phyloP scores from a whole-genome alignment of 2,113 vertebrate species.

The Pao palembangensis region DNA sequence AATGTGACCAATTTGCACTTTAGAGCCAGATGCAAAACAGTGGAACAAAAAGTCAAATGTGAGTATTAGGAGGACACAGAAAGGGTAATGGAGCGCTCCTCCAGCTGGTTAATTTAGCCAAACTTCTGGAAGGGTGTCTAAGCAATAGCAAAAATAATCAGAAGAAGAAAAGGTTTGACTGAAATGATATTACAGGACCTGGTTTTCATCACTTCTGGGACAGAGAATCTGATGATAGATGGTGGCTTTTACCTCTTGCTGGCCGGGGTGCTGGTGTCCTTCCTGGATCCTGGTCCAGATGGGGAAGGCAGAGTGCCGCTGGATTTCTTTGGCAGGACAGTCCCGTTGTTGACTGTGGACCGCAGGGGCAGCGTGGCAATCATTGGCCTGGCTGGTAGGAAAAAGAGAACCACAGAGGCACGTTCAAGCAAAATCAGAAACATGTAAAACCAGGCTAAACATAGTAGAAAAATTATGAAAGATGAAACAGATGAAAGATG shows the following conservation, averaged over 20 bases:
- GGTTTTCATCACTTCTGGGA: not conserved
- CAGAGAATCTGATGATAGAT: not conserved
- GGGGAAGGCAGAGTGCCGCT: conserved; percentile 86
- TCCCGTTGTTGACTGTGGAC: conserved; percentile 90
- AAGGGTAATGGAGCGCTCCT: not conserved
- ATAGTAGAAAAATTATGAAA: too few relatives aligned
- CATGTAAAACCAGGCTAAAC: not conserved
- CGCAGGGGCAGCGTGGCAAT: conserved; percentile 88
- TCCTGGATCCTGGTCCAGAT: conserved; percentile 85
- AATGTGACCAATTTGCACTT: conserved; percentile 38
- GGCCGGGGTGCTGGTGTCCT: conserved; percentile 76
- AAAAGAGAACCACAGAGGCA: not conserved
- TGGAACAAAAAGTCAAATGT: conserved; percentile 13
- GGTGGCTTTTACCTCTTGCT: conserved; percentile 81
- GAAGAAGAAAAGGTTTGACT: not conserved
- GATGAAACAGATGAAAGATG: too few relatives aligned
- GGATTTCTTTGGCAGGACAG: conserved; percentile 93
- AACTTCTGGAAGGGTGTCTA: not conserved
- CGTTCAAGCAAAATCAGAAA: conserved; percentile 7
- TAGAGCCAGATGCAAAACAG: conserved; percentile 14
- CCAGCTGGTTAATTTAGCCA: too few relatives aligned
- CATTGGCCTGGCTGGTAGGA: conserved; percentile 85
- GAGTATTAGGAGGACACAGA: not conserved
- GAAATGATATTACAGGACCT: not conserved
- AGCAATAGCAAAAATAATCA: conserved; percentile 20